These are phyloP conservation scores for Collichthys lucidus DNA, from an alignment of 2,113 vertebrate species.

Conservation along the genomic window DNA sequence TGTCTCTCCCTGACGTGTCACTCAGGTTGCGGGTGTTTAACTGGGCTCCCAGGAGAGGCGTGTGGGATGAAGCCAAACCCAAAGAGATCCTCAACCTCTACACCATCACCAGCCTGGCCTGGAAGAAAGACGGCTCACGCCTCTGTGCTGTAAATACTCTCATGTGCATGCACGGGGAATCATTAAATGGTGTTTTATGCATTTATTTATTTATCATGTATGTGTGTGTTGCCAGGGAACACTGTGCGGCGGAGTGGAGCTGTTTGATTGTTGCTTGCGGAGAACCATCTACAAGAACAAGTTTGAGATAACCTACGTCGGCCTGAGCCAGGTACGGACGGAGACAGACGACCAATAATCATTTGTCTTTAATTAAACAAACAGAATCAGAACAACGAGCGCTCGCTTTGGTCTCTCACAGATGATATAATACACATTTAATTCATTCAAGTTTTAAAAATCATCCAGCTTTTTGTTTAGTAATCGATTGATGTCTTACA, in stretches of 20 bases:
- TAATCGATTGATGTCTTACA: no score
- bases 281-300: constrained; percentile 95
- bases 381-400: not conserved
- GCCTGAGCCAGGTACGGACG: constrained; percentile 91
- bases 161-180: no score
- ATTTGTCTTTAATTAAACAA: not conserved
- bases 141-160: constrained; percentile 89
- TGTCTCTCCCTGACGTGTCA: not conserved
- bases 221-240: constrained; percentile 86
- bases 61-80: constrained; percentile 93
- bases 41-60: constrained; percentile 90
- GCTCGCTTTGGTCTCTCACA: constrained; percentile 13
- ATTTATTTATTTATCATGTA: not conserved
- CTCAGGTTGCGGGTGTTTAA: constrained; percentile 91
- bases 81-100: constrained; percentile 95
- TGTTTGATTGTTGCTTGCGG: constrained; percentile 95
- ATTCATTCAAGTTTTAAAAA: constrained; percentile 27
- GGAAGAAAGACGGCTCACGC: constrained; percentile 95
- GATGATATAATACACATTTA: constrained; percentile 8
- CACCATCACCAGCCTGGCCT: constrained; percentile 92
- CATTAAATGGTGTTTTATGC: not conserved
- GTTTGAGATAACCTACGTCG: constrained; percentile 95
- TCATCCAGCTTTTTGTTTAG: constrained; percentile 14
- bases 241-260: constrained; percentile 95
- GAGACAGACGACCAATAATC: not conserved